Evolutionary conservation across 1,140 invertebrate species (phyloP).

Genomic region (Monomorium pharaonis): DNA sequence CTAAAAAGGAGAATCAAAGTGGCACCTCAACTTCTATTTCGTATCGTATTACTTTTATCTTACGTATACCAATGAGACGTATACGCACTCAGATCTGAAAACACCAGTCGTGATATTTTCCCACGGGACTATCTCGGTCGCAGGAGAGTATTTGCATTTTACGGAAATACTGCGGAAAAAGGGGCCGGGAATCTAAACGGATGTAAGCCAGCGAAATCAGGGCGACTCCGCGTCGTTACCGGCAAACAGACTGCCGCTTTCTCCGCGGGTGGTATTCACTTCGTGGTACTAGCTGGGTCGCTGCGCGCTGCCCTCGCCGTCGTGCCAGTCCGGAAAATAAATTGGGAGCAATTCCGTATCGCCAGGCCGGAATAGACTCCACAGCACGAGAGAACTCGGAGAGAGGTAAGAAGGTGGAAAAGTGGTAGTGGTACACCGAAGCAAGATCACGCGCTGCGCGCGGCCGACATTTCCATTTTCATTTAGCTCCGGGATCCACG

Average conservation of each 20-base stretch:
- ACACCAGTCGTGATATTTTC: not conserved
- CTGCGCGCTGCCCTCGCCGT: conserved; percentile 12
- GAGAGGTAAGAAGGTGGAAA: conserved; percentile 30
- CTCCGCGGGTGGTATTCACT: conserved; percentile 38
- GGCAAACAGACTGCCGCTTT: conserved; percentile 53
- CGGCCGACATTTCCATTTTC: conserved; percentile 50
- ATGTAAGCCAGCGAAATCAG: conserved; percentile 27
- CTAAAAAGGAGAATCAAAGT: not conserved
- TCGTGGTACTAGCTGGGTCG: conserved; percentile 43
- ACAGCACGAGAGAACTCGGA: conserved; percentile 7
- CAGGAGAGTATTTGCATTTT: conserved; percentile 36
- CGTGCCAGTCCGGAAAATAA: conserved; percentile 25
- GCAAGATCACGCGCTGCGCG: not conserved
- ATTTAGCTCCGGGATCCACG: not conserved
- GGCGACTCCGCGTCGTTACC: conserved; percentile 36
- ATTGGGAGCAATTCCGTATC: conserved; percentile 53
- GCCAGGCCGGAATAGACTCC: conserved; percentile 43
- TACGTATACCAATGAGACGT: not conserved
- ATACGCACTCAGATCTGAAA: not conserved
- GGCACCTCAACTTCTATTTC: not conserved
- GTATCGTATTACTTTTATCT: not conserved
- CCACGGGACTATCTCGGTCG: not conserved
- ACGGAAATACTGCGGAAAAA: not conserved
- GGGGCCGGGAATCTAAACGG: not conserved
- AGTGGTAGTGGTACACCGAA: conserved; percentile 11